Evolutionary conservation across 2,888 invertebrate genomes (phyloP).

Genomic region (Parnassius apollo): DNA sequence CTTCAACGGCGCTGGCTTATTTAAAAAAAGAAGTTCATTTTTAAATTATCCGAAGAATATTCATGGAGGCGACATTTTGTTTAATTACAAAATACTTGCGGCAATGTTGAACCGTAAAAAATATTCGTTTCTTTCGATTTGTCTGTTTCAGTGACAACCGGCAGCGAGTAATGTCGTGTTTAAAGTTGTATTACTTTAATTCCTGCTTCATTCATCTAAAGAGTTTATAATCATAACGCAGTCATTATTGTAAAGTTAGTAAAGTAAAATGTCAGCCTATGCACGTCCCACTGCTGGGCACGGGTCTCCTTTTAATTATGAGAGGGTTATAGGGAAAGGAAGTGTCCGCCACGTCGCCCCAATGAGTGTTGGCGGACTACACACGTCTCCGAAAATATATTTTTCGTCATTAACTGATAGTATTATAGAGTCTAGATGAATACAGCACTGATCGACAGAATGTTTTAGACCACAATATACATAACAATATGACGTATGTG

Average conservation of each 20-base stretch:
- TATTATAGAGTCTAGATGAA: constrained; percentile 2
- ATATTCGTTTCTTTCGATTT: constrained; percentile 14
- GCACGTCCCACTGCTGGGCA: too few species aligned
- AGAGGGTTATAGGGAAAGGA: too few species aligned
- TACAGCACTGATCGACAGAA: background rate
- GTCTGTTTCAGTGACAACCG: background rate
- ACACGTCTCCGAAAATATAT: too few species aligned
- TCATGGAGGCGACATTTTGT: constrained; percentile 45
- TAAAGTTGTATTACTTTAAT: constrained; percentile 6
- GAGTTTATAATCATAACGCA: background rate
- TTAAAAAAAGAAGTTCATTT: constrained; percentile 17
- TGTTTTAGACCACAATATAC: too few species aligned
- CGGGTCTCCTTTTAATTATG: too few species aligned
- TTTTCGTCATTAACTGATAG: constrained; percentile 3
- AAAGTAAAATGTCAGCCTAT: too few species aligned
- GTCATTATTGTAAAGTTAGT: too few species aligned
- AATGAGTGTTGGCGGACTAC: too few species aligned
- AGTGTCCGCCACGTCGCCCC: too few species aligned
- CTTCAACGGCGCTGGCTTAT: constrained; percentile 6
- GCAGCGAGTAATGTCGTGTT: background rate
- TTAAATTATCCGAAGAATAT: constrained; percentile 39
- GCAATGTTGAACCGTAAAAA: constrained; percentile 34
- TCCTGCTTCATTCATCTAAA: background rate
- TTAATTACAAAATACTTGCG: constrained; percentile 48
- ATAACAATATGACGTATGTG: too few species aligned